phyloP scores from a whole-genome alignment of 2,113 vertebrate genomes.

The Chloebia gouldiae region DNA sequence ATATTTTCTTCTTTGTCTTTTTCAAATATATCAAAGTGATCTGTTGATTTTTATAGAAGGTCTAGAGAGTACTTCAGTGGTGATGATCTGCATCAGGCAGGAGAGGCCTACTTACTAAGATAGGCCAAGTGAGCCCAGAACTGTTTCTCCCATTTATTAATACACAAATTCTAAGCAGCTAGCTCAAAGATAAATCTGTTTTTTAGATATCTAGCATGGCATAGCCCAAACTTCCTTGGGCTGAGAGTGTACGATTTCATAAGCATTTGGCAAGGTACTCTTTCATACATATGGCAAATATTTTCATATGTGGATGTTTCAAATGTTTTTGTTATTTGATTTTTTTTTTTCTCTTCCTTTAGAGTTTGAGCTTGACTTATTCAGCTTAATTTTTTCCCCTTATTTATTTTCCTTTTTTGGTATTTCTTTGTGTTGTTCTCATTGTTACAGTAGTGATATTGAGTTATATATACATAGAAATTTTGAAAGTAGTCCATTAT shows the following conservation, averaged over 20 bases:
- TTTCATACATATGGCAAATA: background rate
- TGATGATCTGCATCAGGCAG: background rate
- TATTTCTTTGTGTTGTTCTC: background rate
- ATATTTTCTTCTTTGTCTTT: background rate
- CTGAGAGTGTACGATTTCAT: background rate
- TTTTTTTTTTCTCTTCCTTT: background rate
- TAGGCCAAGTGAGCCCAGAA: background rate
- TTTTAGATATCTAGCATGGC: background rate
- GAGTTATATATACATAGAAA: background rate
- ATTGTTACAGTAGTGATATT: background rate
- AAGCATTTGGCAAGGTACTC: background rate
- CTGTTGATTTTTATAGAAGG: background rate
- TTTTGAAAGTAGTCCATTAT: background rate
- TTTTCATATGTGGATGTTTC: background rate
- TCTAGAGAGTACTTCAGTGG: background rate
- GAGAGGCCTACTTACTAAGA: background rate
- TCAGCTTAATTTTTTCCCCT: background rate
- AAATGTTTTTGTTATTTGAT: background rate
- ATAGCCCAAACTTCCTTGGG: background rate
- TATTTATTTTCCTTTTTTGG: background rate
- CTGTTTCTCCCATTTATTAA: background rate
- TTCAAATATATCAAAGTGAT: background rate
- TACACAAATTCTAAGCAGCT: background rate
- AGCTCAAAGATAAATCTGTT: background rate
- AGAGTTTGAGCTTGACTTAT: background rate